Base-by-base conservation (phyloP, 1,140 invertebrate genomes). In the Lordiphosa mommai region DNA sequence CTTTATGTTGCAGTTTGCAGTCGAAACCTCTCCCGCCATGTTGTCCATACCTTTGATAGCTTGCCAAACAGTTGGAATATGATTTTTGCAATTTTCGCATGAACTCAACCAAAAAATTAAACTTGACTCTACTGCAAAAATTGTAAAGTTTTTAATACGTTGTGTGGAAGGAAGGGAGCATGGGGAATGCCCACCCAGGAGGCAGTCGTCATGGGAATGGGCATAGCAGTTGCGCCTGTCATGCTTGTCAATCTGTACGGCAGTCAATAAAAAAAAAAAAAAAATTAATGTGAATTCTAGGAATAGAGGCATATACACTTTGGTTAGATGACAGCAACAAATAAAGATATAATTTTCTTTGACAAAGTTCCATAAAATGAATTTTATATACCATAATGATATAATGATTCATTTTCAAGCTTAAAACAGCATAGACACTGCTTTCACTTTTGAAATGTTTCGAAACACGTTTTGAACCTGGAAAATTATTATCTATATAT, bases 81-180 rank as follows among this genome's bases (percentile, higher is more conserved):
- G 76, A 84, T 80, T 80, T 80, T 80, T 84, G 76, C 76, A 80
- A 80, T 80, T 80, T 80, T 80, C 76, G 76, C 71, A 80, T 76
- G 76, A 80, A 80, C 76, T 80, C 76, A 84, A 80, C 76, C 76
- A 80, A 80, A 80, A 80, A 80, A 80, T 80, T 80, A 80, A 80
- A 80, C 76, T 84, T 72, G 76, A 80, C 76, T 80, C 74, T 66
- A 53, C 53, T 74, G 76, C 60, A 82, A 72, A 65, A 80, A 76
- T 71, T 80, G 77, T 84, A 80, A 80, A 80, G 72, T 80, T 84
- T 80, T 84, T 80, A 84, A 80, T 80, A 82, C 77, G 70, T 74
- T 82, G 61, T 37, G 63, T 44, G 63, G 51, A 37, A 12, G 43
- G 29, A 8, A 4, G 29, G 2, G 7, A 14, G 27, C 6, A 12